Base-by-base conservation (phyloP, 2,888 invertebrate genomes). In the Nebria brevicollis region DNA sequence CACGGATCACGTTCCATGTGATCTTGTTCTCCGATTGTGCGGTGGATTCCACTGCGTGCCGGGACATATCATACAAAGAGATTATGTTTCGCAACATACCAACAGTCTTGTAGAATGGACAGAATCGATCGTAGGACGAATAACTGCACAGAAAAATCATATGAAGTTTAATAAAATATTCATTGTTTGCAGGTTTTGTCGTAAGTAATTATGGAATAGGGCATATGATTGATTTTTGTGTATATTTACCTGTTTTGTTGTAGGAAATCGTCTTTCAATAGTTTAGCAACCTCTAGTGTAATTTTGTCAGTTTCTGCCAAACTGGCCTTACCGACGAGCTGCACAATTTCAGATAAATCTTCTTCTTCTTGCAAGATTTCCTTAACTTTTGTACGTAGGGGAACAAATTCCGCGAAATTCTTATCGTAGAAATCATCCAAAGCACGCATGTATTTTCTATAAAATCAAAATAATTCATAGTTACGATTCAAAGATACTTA, bases 381-480 rank as follows among this genome's bases (percentile, higher is more conserved):
- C 89, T 94, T 94, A 66, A 96, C 96, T 93, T 99, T 99, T 76
- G 98, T 98, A 90, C 99, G 94, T 81, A 99, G 93, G 11, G 98
- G 95, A 78, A 99, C 97, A 90, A 99, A 99, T 88, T 99, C 99
- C 7, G 94, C 92, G 92, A 96, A 98, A 92, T 97, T 97, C 91
- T 98, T 98, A 90, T 99, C 99, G 88, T 99, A 99, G 92, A 97
- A 99, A 88, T 99, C 99, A 87, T 99, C 99, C 86, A 99, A 92
- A 77, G 99, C 98, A 83, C 98, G 94, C 92, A 97, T 96, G 91
- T 99, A 99, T 92, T 99, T 99, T 90, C 97, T 97, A 90, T 88
- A 91, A 86, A 83, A 83, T 80, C 84, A 83, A 81, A 82, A 75
- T 1, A 11, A 54, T 54, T 43, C 6, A 1, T 43, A 43, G 43